Percentiles rank a stretch among this genome's conserved stretches.
phyloP scores from a whole-genome alignment of 1,140 invertebrate species.

The Leptinotarsa lineolata region DNA sequence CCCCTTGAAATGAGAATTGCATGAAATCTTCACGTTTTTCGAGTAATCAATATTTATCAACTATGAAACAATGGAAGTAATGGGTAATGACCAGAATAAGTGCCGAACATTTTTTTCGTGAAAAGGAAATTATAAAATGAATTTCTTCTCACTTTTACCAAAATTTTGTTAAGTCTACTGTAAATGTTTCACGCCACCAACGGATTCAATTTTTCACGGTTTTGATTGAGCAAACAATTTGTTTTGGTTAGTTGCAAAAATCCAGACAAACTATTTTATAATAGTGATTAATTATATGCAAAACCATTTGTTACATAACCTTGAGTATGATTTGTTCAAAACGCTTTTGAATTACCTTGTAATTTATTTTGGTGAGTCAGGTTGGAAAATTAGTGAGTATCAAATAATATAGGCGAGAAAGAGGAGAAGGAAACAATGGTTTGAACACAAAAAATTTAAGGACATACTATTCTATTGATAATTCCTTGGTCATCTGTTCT shows the following conservation, averaged over 20 bases:
- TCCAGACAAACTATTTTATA: constrained; percentile 3
- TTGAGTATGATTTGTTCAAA: not conserved
- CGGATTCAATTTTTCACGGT: not conserved
- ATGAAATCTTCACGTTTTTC: too few relatives aligned
- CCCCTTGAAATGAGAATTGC: too few relatives aligned
- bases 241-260: not conserved
- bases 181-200: not conserved
- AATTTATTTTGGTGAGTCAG: not conserved
- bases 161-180: not conserved
- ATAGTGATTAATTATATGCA: not conserved
- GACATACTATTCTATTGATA: too few relatives aligned
- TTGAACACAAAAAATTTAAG: too few relatives aligned
- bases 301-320: not conserved
- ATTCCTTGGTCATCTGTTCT: too few relatives aligned
- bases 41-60: too few relatives aligned
- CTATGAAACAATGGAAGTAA: too few relatives aligned
- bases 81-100: too few relatives aligned
- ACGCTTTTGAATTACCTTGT: not conserved
- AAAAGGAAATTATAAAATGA: not conserved
- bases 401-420: too few relatives aligned
- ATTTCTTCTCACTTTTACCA: not conserved
- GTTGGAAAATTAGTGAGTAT: too few relatives aligned
- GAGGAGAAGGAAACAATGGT: too few relatives aligned
- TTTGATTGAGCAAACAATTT: not conserved
- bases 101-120: too few relatives aligned